These are phyloP conservation scores for Scomberomorus guttatus DNA, from an alignment of 2,797 vertebrate species.

Conservation along the genomic window DNA sequence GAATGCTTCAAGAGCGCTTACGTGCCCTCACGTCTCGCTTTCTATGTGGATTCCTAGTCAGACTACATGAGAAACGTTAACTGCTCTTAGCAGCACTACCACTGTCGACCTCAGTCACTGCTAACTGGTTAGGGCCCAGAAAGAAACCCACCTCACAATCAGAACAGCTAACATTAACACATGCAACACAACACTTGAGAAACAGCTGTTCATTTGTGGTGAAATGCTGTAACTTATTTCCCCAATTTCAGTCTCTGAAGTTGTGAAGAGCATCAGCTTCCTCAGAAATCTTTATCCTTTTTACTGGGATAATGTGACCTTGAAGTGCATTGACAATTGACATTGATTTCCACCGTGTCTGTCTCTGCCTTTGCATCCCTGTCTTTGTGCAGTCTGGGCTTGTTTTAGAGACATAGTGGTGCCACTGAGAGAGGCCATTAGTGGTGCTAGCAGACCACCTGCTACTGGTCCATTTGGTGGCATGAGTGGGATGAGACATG, in stretches of 20 bases:
- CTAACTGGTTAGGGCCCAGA: too few relatives aligned
- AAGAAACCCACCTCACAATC: too few relatives aligned
- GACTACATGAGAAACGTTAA: too few relatives aligned
- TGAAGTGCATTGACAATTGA: conserved; percentile 78
- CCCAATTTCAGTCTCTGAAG: conserved; percentile 16
- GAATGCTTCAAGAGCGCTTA: too few relatives aligned
- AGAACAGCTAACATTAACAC: too few relatives aligned
- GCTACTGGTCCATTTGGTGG: conserved; percentile 40
- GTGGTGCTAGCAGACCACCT: conserved; percentile 20
- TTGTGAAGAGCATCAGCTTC: conserved; percentile 25
- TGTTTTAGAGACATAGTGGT: conserved; percentile 76
- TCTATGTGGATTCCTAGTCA: too few relatives aligned
- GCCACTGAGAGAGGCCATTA: conserved; percentile 65
- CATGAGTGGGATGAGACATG: conserved; percentile 33
- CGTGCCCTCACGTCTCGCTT: too few relatives aligned
- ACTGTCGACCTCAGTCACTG: too few relatives aligned
- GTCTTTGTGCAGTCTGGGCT: conserved; percentile 61
- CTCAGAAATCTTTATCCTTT: conserved; percentile 53
- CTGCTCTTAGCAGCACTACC: too few relatives aligned
- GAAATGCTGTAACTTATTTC: not conserved
- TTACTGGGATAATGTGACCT: conserved; percentile 72
- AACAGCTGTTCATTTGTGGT: not conserved
- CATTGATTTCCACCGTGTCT: conserved; percentile 83
- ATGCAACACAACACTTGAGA: not conserved
- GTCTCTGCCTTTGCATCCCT: conserved; percentile 57